phyloP scores from a whole-genome alignment of 2,888 invertebrate genomes.

The Sphinx pinastri region DNA sequence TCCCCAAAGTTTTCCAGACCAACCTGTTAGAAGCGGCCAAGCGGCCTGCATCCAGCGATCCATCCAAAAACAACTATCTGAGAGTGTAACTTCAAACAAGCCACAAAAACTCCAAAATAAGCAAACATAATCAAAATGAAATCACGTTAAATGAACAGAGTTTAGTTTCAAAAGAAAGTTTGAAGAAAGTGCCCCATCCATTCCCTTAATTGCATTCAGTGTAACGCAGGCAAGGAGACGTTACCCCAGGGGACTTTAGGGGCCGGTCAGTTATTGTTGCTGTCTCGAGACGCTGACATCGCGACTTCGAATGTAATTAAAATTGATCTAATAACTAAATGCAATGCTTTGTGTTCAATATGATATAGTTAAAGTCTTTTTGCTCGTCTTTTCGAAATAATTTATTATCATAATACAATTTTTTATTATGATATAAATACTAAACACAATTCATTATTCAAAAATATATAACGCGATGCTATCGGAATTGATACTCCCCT shows the following conservation, averaged over 20 bases:
- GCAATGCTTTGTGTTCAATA: neutral
- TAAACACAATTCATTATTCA: conserved; percentile 14
- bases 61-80: no score
- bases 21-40: no score
- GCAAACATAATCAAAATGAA: neutral
- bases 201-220: conserved; percentile 24
- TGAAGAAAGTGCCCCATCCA: conserved; percentile 21
- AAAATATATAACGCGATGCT: neutral
- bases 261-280: conserved; percentile 71
- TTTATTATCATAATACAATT: neutral
- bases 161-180: conserved; percentile 22
- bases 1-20: no score
- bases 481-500: conserved; percentile 18
- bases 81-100: no score
- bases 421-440: neutral
- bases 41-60: no score
- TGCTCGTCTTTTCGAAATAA: neutral
- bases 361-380: neutral
- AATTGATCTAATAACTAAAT: neutral
- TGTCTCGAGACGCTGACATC: conserved; percentile 44
- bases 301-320: conserved; percentile 36
- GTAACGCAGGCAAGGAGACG: conserved; percentile 51
- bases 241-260: conserved; percentile 49
- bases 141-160: conserved; percentile 3
- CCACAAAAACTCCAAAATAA: neutral